Conservation (phyloP, 1,140 invertebrate genomes). For the Ectropis grisescens region DNA sequence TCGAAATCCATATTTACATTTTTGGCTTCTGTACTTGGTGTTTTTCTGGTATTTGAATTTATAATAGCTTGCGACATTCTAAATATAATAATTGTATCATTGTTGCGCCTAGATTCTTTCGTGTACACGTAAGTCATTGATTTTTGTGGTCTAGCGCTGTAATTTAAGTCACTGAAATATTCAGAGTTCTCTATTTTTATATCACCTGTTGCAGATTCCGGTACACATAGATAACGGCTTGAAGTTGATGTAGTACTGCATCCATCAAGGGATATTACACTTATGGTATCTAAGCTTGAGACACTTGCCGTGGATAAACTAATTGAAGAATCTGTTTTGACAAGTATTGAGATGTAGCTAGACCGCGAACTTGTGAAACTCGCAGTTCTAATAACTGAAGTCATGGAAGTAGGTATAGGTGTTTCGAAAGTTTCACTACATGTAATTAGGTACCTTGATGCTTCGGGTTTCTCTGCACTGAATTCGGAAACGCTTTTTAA, state of each 20-base stretch:
- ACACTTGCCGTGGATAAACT: conserved; percentile 12
- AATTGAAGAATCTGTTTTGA: conserved; percentile 22
- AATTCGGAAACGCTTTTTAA: neutral
- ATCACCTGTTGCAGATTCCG: neutral
- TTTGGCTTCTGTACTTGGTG: conserved; percentile 1
- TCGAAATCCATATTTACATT: conserved; percentile 9
- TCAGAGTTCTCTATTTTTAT: neutral
- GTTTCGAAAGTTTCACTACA: neutral
- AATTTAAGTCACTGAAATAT: neutral
- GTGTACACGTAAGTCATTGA: neutral
- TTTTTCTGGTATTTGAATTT: neutral
- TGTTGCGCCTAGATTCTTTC: neutral
- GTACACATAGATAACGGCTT: conserved; percentile 4
- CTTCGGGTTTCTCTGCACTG: neutral
- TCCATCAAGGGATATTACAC: conserved; percentile 20
- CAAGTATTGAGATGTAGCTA: conserved; percentile 15
- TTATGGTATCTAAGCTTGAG: conserved; percentile 6
- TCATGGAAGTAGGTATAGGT: too few species aligned
- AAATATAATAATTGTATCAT: conserved; percentile 2
- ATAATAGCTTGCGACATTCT: conserved; percentile 1
- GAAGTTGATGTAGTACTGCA: conserved; percentile 9
- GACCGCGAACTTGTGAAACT: neutral
- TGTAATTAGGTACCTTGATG: neutral
- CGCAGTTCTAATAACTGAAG: neutral
- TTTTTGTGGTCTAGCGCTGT: neutral